Conservation (phyloP, 2,888 invertebrate species). For the Malthinus flaveolus region DNA sequence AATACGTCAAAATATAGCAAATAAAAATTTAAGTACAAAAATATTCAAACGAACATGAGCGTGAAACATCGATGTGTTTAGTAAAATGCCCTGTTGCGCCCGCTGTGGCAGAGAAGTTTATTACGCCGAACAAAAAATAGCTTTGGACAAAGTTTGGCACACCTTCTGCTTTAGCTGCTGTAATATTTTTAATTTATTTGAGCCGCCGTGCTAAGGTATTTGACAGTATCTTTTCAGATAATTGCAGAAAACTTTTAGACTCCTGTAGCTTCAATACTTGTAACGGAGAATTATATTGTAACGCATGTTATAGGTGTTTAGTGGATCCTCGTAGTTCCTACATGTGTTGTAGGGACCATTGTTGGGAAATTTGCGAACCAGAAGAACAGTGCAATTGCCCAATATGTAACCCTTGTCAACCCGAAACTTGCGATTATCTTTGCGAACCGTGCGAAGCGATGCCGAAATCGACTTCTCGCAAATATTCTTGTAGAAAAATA, state of each 20-base stretch:
- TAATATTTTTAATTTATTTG: constrained; percentile 31
- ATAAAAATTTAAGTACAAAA: background rate
- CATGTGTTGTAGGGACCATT: background rate
- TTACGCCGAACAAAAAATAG: constrained; percentile 48
- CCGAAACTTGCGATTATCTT: background rate
- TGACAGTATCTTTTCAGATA: constrained; percentile 38
- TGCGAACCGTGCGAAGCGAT: background rate
- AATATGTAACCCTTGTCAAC: background rate
- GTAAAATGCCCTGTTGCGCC: constrained; percentile 39
- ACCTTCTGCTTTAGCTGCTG: constrained; percentile 52
- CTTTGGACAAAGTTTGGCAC: constrained; percentile 51
- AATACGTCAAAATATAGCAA: background rate
- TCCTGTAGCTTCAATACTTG: constrained; percentile 44
- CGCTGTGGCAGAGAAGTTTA: constrained; percentile 52
- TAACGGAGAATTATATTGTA: constrained; percentile 48
- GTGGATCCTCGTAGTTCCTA: background rate
- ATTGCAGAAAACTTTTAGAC: constrained; percentile 48
- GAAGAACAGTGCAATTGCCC: background rate
- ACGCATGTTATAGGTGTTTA: constrained; percentile 43
- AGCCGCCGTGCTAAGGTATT: background rate
- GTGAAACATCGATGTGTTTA: constrained; percentile 2
- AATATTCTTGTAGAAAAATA: background rate
- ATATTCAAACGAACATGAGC: background rate
- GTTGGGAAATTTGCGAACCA: background rate
- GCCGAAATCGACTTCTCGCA: background rate